Percentiles rank a stretch among this genome's conserved stretches.
These are phyloP conservation scores for Hycleus cichorii DNA, from an alignment of 1,140 invertebrate species.

Conservation along the genomic window DNA sequence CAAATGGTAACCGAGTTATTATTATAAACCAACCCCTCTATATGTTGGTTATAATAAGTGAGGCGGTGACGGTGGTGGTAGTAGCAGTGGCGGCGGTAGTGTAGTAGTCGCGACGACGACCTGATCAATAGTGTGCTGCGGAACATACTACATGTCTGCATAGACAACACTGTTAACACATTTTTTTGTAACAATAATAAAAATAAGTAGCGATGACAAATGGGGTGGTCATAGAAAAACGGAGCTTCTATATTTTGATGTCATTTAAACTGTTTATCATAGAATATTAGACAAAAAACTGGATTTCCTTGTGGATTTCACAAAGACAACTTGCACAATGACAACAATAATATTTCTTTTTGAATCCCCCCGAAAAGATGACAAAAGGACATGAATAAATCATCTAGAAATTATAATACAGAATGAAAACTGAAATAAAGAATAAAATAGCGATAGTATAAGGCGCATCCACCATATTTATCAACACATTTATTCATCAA, in stretches of 20 bases:
- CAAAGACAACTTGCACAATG: background rate
- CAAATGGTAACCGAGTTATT: too few species aligned
- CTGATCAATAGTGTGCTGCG: conserved; percentile 20
- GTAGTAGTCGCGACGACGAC: conserved; percentile 7
- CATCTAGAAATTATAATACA: too few species aligned
- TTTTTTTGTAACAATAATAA: too few species aligned
- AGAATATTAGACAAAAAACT: background rate
- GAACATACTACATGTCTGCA: conserved; percentile 18
- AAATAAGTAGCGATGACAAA: conserved; percentile 1
- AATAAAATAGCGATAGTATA: too few species aligned
- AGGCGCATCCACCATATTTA: too few species aligned
- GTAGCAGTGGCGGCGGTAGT: background rate
- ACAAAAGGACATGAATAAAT: background rate
- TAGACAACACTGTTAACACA: conserved; percentile 17
- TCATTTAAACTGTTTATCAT: background rate
- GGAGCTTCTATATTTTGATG: background rate
- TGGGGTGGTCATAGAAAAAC: background rate
- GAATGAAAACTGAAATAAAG: too few species aligned
- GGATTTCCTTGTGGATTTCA: background rate
- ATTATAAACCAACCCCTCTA: too few species aligned
- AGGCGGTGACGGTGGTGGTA: background rate
- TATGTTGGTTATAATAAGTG: background rate
- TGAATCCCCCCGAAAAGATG: background rate
- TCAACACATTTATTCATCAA: too few species aligned
- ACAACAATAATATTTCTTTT: background rate